Conservation (phyloP, 2,888 invertebrate species). For the Glomeris marginata region DNA sequence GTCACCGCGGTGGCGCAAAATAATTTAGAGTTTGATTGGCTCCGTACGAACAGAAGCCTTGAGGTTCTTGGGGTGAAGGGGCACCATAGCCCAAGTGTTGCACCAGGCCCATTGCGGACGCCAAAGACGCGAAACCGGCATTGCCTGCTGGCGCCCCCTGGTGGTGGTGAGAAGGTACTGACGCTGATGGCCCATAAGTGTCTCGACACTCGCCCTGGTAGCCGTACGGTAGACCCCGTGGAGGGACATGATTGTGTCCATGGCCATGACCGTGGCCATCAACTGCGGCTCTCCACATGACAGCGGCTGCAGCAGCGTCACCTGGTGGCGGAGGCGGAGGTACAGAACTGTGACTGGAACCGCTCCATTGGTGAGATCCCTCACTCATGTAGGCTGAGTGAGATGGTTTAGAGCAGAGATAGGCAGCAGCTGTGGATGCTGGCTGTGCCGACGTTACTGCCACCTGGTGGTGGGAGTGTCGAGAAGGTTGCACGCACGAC, state of each 20-base stretch:
- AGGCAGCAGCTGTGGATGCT: neutral
- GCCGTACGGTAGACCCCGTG: too few relatives aligned
- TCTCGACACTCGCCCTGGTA: too few relatives aligned
- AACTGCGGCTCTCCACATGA: too few relatives aligned
- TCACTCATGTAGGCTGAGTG: neutral
- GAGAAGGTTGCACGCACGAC: neutral
- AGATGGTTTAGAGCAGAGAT: neutral
- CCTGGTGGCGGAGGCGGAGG: neutral
- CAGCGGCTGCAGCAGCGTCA: neutral
- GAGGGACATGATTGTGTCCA: neutral
- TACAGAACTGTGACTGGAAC: neutral
- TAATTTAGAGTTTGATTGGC: constrained; percentile 1
- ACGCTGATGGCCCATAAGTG: too few relatives aligned
- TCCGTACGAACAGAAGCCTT: constrained; percentile 4
- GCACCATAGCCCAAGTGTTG: too few relatives aligned
- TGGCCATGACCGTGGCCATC: neutral
- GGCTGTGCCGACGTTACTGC: neutral
- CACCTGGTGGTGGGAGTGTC: neutral
- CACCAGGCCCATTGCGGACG: too few relatives aligned
- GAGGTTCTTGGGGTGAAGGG: neutral
- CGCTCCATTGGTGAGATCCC: neutral
- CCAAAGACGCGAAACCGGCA: too few relatives aligned
- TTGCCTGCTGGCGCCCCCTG: too few relatives aligned
- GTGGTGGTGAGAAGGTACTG: too few relatives aligned
- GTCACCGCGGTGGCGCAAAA: constrained; percentile 3